These are phyloP conservation scores for Otolemur garnettii DNA, from an alignment of 2,113 vertebrate genomes.

Conservation along the genomic window DNA sequence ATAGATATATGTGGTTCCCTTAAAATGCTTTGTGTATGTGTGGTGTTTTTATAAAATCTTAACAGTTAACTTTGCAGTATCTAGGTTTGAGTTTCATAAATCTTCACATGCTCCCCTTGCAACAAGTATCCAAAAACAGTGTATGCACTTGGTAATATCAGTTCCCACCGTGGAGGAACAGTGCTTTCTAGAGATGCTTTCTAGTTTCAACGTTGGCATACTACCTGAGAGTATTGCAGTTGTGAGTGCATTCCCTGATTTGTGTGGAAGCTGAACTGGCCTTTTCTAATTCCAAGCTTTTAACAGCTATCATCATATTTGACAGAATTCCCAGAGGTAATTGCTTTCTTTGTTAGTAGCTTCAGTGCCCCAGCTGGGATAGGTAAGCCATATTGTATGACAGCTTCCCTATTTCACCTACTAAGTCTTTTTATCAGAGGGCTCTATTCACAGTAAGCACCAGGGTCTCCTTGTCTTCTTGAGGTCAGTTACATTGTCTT, in stretches of 20 bases:
- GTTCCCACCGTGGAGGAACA: slow-evolving; percentile 18
- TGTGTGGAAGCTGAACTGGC: slow-evolving; percentile 55
- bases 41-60: slow-evolving; percentile 52
- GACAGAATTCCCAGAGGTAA: slow-evolving; percentile 44
- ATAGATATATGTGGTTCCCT: slow-evolving; percentile 65
- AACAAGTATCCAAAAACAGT: slow-evolving; percentile 45
- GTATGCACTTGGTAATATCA: slow-evolving; percentile 40
- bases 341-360: slow-evolving; percentile 49
- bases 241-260: slow-evolving; percentile 57
- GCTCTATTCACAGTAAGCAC: slow-evolving; percentile 64
- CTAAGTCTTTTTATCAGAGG: slow-evolving; percentile 67
- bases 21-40: slow-evolving; percentile 71
- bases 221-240: slow-evolving; percentile 58
- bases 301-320: background rate
- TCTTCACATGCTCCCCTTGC: slow-evolving; percentile 16
- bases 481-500: slow-evolving; percentile 66
- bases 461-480: slow-evolving; percentile 61
- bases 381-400: slow-evolving; percentile 64
- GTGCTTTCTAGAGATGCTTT: slow-evolving; percentile 63
- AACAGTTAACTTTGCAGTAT: slow-evolving; percentile 64
- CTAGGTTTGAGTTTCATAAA: slow-evolving; percentile 70
- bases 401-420: slow-evolving; percentile 68
- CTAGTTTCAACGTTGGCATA: slow-evolving; percentile 59
- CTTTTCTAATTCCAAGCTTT: slow-evolving; percentile 64
- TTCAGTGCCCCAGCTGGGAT: background rate